These are phyloP conservation scores for Pseudopipra pipra DNA, from an alignment of 2,113 vertebrate species.

Conservation along the genomic window DNA sequence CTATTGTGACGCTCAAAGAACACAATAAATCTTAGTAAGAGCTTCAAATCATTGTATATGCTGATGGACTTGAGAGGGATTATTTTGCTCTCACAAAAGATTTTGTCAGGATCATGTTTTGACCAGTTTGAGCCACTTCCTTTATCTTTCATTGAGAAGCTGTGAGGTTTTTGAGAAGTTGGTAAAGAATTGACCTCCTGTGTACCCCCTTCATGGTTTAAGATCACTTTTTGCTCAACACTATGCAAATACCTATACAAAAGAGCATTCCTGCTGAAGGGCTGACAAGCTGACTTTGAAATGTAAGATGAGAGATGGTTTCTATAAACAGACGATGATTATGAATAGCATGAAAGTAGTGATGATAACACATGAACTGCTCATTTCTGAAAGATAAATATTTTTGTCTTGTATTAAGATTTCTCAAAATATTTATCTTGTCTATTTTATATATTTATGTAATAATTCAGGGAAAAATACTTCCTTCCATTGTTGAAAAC, in stretches of 20 bases:
- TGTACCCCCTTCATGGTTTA: not conserved
- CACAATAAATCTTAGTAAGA: not conserved
- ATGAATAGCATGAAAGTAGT: not conserved
- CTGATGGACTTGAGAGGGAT: not conserved
- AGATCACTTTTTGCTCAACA: not conserved
- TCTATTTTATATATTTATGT: not conserved
- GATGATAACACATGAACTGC: not conserved
- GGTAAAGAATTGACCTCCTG: not conserved
- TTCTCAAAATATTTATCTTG: slow-evolving; percentile 37
- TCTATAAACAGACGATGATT: not conserved
- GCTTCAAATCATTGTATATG: not conserved
- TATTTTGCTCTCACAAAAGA: not conserved
- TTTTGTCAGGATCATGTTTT: not conserved
- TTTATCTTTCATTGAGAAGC: not conserved
- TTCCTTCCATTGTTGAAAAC: slow-evolving; percentile 4
- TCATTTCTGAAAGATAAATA: not conserved
- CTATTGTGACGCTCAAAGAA: not conserved
- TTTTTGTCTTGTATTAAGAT: not conserved
- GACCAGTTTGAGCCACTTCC: not conserved
- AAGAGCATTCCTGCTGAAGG: not conserved
- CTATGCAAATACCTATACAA: not conserved
- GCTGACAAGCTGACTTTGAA: not conserved
- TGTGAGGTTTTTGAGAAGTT: not conserved
- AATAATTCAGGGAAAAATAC: not conserved
- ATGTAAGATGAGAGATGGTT: not conserved